phyloP scores from a whole-genome alignment of 2,113 vertebrate species.

The Oreotrochilus melanogaster region DNA sequence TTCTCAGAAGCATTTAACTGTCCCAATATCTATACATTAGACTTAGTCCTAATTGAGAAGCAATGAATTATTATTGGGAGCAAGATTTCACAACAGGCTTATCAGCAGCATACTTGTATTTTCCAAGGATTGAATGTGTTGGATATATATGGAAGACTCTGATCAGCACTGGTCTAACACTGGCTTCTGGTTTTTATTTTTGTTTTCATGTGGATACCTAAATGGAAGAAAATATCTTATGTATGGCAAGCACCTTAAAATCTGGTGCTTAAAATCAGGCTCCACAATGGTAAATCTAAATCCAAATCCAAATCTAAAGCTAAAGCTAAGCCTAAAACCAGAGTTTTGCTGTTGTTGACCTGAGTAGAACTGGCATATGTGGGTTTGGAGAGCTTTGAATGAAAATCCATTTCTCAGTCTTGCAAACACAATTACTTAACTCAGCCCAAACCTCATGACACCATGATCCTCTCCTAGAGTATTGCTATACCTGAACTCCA shows the following conservation, averaged over 20 bases:
- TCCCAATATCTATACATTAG: not conserved
- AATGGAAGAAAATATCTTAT: not conserved
- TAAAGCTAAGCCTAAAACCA: not conserved
- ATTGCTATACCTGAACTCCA: not conserved
- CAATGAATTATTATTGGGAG: not conserved
- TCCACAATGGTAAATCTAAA: not conserved
- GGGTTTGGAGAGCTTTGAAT: not conserved
- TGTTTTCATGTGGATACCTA: not conserved
- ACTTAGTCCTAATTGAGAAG: not conserved
- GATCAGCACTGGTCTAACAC: not conserved
- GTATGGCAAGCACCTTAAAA: not conserved
- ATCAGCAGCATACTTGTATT: not conserved
- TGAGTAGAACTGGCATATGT: not conserved
- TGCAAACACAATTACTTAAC: not conserved
- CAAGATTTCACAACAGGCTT: not conserved
- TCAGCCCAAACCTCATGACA: not conserved
- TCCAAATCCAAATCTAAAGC: not conserved
- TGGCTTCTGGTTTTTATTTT: not conserved
- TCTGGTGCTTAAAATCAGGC: not conserved
- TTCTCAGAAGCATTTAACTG: not conserved
- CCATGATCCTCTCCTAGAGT: not conserved
- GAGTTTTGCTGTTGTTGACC: not conserved
- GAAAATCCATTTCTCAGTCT: not conserved
- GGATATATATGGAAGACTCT: not conserved
- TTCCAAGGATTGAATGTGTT: not conserved